phyloP scores from a whole-genome alignment of 2,888 invertebrate species.

The Polyommatus icarus region DNA sequence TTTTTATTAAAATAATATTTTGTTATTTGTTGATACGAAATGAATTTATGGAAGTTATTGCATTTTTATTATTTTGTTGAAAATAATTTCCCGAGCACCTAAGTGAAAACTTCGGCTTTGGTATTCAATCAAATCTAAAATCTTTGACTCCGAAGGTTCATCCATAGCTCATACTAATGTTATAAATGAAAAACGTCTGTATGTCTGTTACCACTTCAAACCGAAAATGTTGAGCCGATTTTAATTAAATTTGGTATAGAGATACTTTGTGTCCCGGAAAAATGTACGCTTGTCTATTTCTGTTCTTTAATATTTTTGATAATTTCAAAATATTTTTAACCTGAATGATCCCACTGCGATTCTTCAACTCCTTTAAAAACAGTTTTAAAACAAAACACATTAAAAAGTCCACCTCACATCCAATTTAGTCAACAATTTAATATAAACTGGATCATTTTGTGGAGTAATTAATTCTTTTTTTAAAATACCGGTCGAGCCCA shows the following conservation, averaged over 20 bases:
- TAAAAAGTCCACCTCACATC: neutral
- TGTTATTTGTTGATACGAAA: neutral
- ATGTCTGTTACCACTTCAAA: too few species aligned
- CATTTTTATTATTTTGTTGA: neutral
- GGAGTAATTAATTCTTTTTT: neutral
- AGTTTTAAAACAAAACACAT: neutral
- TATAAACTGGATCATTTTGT: neutral
- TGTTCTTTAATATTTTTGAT: neutral
- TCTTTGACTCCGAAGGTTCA: too few species aligned
- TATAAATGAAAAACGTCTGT: too few species aligned
- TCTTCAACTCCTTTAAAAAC: neutral
- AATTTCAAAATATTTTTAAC: neutral
- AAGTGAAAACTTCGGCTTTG: too few species aligned
- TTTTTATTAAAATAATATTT: neutral
- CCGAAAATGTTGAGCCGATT: too few species aligned
- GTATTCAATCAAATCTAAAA: too few species aligned
- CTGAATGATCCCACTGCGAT: neutral
- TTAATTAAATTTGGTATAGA: too few species aligned
- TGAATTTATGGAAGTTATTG: neutral
- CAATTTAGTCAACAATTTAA: neutral
- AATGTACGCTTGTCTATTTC: too few species aligned
- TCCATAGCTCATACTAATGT: too few species aligned
- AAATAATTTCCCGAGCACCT: too few species aligned
- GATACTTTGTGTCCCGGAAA: too few species aligned
- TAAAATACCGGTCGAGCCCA: neutral